A percentile compares a stretch with the other conserved stretches of the same genome.
These are phyloP conservation scores for Deroplatys truncata DNA, from an alignment of 2,888 invertebrate species.

Conservation along the genomic window DNA sequence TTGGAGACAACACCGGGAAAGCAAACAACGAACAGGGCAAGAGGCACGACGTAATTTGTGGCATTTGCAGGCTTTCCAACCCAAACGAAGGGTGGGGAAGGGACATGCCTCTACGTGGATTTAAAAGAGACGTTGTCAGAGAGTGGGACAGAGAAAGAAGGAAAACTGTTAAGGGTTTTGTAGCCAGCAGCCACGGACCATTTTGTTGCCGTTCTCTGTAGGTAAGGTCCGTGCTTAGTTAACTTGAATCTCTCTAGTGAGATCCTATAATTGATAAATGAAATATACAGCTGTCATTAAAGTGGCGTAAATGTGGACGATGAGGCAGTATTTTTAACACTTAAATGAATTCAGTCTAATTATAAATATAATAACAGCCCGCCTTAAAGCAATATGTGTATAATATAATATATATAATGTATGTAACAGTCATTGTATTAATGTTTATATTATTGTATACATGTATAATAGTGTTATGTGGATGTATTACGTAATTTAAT, in stretches of 20 bases:
- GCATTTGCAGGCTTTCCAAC: conserved; percentile 1
- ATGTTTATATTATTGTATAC: no score
- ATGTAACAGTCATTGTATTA: no score
- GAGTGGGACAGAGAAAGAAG: background rate
- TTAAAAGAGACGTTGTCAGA: background rate
- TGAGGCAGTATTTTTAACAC: no score
- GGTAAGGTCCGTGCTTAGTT: background rate
- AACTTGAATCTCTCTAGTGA: background rate
- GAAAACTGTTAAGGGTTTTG: conserved; percentile 1
- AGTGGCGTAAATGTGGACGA: no score
- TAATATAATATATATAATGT: no score
- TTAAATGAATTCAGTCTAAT: no score
- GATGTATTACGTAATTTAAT: no score
- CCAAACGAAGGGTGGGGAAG: background rate
- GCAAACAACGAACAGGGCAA: conserved; percentile 12
- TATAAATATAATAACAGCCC: no score
- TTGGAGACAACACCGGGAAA: background rate
- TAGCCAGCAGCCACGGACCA: background rate
- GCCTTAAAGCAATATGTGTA: no score
- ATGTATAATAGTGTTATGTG: no score
- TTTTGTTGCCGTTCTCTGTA: background rate
- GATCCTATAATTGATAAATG: background rate
- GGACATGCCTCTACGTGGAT: background rate
- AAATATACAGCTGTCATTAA: no score
- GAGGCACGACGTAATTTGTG: conserved; percentile 18